Percentiles rank a stretch among this genome's conserved stretches.
Conservation (phyloP, 2,113 vertebrate species). For the Grallaria varia region DNA sequence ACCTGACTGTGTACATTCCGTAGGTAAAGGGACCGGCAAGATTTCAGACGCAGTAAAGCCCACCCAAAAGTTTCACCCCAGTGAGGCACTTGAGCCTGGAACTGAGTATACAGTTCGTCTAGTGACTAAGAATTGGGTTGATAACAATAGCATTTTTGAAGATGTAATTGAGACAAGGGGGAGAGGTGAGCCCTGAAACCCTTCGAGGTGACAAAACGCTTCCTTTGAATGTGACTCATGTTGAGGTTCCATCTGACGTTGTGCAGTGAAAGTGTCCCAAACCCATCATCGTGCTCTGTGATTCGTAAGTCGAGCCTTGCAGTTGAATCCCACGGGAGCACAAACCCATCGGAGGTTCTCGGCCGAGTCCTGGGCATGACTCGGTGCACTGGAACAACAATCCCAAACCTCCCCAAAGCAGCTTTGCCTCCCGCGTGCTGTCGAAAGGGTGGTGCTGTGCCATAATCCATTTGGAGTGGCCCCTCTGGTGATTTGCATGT, state of each 20-base stretch:
- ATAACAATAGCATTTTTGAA: slow-evolving; percentile 93
- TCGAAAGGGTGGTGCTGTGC: neutral
- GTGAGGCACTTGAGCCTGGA: slow-evolving; percentile 84
- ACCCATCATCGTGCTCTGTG: neutral
- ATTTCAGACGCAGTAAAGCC: slow-evolving; percentile 82
- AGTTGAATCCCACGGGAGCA: neutral
- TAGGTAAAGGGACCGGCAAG: slow-evolving; percentile 86
- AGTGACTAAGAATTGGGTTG: slow-evolving; percentile 86
- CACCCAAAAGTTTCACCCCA: slow-evolving; percentile 84
- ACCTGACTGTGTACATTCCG: slow-evolving; percentile 77
- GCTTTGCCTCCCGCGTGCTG: neutral
- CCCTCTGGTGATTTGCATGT: neutral
- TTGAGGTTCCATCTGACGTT: neutral
- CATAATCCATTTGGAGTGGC: neutral
- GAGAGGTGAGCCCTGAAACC: slow-evolving; percentile 84
- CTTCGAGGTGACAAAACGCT: neutral
- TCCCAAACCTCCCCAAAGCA: neutral
- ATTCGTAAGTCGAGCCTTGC: neutral
- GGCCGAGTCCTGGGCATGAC: neutral
- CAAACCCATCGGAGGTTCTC: neutral
- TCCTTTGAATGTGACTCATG: neutral
- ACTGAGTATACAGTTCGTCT: slow-evolving; percentile 86
- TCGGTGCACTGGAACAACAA: neutral
- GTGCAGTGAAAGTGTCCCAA: neutral
- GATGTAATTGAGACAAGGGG: slow-evolving; percentile 87